Evolutionary conservation across 2,113 vertebrate genomes (phyloP), one percentile per base, ranked within the genome.

Genomic region (Meleagris gallopavo): DNA sequence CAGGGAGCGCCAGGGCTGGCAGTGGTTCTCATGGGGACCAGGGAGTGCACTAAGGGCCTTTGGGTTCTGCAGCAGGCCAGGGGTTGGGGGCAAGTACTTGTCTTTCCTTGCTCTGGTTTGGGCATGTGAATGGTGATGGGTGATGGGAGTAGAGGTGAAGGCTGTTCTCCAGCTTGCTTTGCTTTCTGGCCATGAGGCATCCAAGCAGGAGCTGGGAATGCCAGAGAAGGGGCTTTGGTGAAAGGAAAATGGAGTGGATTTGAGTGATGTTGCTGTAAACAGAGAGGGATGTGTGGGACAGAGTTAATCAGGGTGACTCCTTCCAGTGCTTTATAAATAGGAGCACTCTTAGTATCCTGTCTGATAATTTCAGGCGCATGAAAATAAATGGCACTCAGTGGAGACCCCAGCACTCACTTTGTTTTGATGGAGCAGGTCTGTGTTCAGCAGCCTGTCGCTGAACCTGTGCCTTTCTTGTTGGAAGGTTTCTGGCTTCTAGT

Each of bases 381-480:
- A 89, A 89, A 93, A 88, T 77, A 79, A 93, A 90, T 25, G 21
- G 54, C 52, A 21, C 72, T 76, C 2, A 2, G 29, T 8, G n/a
- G 55, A 75, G 65, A 76, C 25, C 38, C 1, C 3, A 4, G 34
- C 79, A 64, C 74, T 91, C 90, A 27, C 75, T 94, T 73, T 92
- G 65, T 65, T 93, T 92, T 78, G 92, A 69, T 7, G 1, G 74
- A 89, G 67, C 82, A 61, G 61, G 25, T 88, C 89, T 86, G 52
- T 83, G 43, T 84, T 55, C 78, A 79, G 66, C 82, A 69, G 71
- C 70, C 79, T 45, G 34, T 55, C 34, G 86, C 77, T 89, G 95
- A 89, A 89, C 89, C 91, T 90, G 48, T 19, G 61, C 30, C 11
- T 83, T 89, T 85, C 91, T 72, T 89, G 73, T 75, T 85, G 86